Evolutionary conservation across 2,888 invertebrate species (phyloP).

Genomic region (Vanessa cardui): DNA sequence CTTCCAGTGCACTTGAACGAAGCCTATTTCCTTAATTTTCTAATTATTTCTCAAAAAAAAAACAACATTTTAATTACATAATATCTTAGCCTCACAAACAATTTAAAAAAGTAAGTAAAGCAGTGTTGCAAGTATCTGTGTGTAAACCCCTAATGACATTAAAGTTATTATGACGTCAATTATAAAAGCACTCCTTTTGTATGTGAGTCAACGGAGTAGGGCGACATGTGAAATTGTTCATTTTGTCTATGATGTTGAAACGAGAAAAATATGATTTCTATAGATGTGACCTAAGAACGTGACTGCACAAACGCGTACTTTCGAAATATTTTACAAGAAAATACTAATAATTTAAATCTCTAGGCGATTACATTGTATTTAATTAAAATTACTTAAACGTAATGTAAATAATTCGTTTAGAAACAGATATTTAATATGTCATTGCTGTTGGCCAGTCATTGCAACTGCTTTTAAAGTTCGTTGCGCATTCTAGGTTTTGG

Average conservation of each 20-base stretch:
- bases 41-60: no score
- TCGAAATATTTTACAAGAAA: slow-evolving; percentile 3
- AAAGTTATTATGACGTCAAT: slow-evolving; percentile 6
- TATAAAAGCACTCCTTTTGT: slow-evolving; percentile 10
- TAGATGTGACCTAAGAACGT: slow-evolving; percentile 16
- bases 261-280: slow-evolving; percentile 7
- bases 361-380: not conserved
- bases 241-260: not conserved
- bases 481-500: fast-evolving
- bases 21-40: no score
- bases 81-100: no score
- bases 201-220: slow-evolving; percentile 26
- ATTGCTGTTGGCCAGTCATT: no score
- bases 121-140: not conserved
- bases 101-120: no score
- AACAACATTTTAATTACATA: no score
- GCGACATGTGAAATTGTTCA: slow-evolving; percentile 23
- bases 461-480: no score
- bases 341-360: not conserved
- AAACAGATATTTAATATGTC: no score
- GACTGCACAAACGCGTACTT: not conserved
- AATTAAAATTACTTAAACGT: not conserved
- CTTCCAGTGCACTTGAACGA: no score
- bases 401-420: no score
- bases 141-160: not conserved